Percentiles rank a stretch among this genome's conserved stretches.
Evolutionary conservation across 2,888 invertebrate species (phyloP).

Genomic region (Synanthedon vespiformis): DNA sequence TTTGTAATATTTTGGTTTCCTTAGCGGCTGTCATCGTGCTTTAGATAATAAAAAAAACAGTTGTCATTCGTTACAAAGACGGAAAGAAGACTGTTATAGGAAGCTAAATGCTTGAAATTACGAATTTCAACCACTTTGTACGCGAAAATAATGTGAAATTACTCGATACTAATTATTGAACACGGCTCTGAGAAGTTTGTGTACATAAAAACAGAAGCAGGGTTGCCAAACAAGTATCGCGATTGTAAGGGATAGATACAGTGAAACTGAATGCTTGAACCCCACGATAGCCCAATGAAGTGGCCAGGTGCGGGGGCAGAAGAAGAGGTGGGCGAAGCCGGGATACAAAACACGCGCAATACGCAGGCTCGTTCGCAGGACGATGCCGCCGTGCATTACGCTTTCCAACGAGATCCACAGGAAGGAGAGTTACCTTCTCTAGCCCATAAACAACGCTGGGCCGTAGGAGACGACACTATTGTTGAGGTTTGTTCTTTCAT

Average conservation of each 20-base stretch:
- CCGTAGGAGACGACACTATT: slow-evolving; percentile 88
- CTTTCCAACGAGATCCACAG: slow-evolving; percentile 85
- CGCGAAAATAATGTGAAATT: slow-evolving; percentile 39
- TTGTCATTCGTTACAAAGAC: slow-evolving; percentile 51
- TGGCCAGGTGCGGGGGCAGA: slow-evolving; percentile 79
- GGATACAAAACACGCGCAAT: slow-evolving; percentile 72
- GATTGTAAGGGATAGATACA: slow-evolving; percentile 37
- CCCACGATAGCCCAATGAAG: slow-evolving; percentile 79
- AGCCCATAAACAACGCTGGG: slow-evolving; percentile 87
- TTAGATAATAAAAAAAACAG: slow-evolving; percentile 30
- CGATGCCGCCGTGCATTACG: slow-evolving; percentile 93
- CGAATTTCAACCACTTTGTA: background rate
- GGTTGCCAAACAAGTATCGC: slow-evolving; percentile 39
- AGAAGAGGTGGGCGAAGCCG: slow-evolving; percentile 71
- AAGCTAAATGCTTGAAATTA: slow-evolving; percentile 23
- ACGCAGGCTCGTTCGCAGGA: slow-evolving; percentile 83
- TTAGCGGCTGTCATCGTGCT: slow-evolving; percentile 64
- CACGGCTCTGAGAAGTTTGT: background rate
- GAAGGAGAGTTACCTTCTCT: slow-evolving; percentile 83
- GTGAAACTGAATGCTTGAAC: slow-evolving; percentile 69
- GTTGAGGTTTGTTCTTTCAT: slow-evolving; percentile 73
- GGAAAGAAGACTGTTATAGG: slow-evolving; percentile 37
- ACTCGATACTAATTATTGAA: slow-evolving; percentile 10
- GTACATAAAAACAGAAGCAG: slow-evolving; percentile 21
- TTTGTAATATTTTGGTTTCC: slow-evolving; percentile 66